Conservation (phyloP, 2,888 invertebrate species). For the Nymphalis urticae region DNA sequence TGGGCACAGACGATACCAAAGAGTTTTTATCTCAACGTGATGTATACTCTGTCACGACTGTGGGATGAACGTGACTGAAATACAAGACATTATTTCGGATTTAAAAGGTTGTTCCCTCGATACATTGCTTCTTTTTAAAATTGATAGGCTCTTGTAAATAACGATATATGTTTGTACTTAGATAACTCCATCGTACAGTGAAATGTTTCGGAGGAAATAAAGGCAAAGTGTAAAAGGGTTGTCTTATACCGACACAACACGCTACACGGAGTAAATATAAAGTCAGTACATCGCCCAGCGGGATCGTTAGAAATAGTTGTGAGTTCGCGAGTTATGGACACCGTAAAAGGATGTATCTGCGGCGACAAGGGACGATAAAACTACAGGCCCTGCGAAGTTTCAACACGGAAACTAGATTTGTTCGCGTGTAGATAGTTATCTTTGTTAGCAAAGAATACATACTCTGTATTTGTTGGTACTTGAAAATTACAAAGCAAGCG, state of each 20-base stretch:
- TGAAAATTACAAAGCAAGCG: not conserved
- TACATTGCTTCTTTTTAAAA: constrained; percentile 36
- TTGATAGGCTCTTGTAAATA: constrained; percentile 23
- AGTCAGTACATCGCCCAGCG: constrained; percentile 40
- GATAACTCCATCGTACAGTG: constrained; percentile 24
- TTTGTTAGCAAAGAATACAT: constrained; percentile 27
- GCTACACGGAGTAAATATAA: constrained; percentile 37
- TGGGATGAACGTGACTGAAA: constrained; percentile 73
- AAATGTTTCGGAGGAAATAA: constrained; percentile 30
- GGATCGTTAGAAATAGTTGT: constrained; percentile 56
- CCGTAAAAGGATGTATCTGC: constrained; percentile 68
- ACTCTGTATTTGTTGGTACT: constrained; percentile 8
- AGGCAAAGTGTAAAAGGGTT: constrained; percentile 35
- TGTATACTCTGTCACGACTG: constrained; percentile 75
- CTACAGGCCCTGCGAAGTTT: constrained; percentile 53
- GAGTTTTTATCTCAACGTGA: constrained; percentile 77
- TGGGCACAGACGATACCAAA: constrained; percentile 57
- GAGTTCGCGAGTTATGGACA: constrained; percentile 59
- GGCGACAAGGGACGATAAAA: constrained; percentile 63
- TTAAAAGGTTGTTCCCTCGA: constrained; percentile 40
- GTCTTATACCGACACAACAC: constrained; percentile 37
- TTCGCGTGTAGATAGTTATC: constrained; percentile 44
- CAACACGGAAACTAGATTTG: constrained; percentile 59
- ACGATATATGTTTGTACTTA: constrained; percentile 17
- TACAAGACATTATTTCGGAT: constrained; percentile 63